Evolutionary conservation across 1,140 invertebrate species (phyloP).

Genomic region (Reticulitermes speratus): DNA sequence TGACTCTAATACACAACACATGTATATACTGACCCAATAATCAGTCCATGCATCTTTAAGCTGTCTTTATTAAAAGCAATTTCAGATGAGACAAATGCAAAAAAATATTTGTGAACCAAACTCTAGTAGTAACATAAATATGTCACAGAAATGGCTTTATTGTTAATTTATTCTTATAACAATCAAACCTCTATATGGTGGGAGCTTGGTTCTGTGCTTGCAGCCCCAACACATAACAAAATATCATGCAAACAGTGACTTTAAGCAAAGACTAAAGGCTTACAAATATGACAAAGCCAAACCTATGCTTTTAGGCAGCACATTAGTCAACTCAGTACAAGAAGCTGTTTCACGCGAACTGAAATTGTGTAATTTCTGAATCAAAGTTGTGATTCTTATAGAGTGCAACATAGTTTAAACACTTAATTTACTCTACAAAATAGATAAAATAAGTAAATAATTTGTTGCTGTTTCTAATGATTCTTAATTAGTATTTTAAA

Average conservation of each 20-base stretch:
- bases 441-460: too few species aligned
- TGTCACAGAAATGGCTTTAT: not conserved
- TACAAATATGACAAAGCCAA: not conserved
- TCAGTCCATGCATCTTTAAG: not conserved
- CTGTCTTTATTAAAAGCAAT: not conserved
- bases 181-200: not conserved
- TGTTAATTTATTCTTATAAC: not conserved
- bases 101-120: not conserved
- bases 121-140: not conserved
- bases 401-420: too few species aligned
- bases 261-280: too few species aligned
- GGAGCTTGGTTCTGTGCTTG: not conserved
- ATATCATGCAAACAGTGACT: not conserved
- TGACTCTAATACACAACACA: not conserved
- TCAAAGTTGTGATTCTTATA: too few species aligned
- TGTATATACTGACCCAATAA: not conserved
- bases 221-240: not conserved
- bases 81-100: not conserved
- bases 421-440: too few species aligned
- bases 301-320: too few species aligned
- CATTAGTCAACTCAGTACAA: too few species aligned
- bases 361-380: too few species aligned
- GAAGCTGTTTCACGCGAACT: too few species aligned
- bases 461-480: too few species aligned
- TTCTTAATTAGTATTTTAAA: too few species aligned